Evolutionary conservation across 1,140 invertebrate species (phyloP), one percentile per base, ranked within the genome.

Genomic region (Saccostrea glomerata): DNA sequence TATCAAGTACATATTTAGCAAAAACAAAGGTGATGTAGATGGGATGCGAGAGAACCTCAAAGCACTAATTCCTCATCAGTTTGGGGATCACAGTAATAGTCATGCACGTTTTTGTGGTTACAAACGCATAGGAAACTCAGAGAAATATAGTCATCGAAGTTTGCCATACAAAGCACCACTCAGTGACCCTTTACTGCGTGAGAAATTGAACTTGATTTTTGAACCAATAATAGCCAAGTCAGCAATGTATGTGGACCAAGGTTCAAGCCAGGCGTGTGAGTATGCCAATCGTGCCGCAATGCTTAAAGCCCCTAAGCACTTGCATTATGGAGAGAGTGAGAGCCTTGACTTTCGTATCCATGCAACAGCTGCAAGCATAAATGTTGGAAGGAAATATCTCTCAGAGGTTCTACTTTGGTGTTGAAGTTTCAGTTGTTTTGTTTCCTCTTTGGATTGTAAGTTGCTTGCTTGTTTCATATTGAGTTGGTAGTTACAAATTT

Each of bases 91-190:
- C 58, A 73, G 12, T 23, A 23, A 77, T 23, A 87, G 89, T 82
- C 47, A 87, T 20, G 83, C 77, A 23, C 77, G 86, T 15, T 89
- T 89, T 56, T 89, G 86, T 89, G 86, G 86, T 54, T 89, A 89
- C 60, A 89, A 77, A 60, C 58, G 86, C 40, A n/a, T 63, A 5
- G 30, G 77, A n/a, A 66, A 55, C 56, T n/a, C 25, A 11, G 60
- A 60, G 66, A 85, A 85, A 55, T 89, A 89, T 58, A 20, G 36
- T 9, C 82, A 89, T 40, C 30, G 73, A 23, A 85, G 86, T 86
- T 77, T 89, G 77, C 86, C 86, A 6, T 89, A 87, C 58, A 86
- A 86, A 83, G 23, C 15, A 7, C 84, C 13, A 23, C 60, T 85
- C 17, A 85, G 60, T 60, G 60, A 63, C 58, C 58, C 84, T 66